These are phyloP conservation scores for Heliconius eleuchia DNA, from an alignment of 1,140 invertebrate genomes.

Conservation along the genomic window DNA sequence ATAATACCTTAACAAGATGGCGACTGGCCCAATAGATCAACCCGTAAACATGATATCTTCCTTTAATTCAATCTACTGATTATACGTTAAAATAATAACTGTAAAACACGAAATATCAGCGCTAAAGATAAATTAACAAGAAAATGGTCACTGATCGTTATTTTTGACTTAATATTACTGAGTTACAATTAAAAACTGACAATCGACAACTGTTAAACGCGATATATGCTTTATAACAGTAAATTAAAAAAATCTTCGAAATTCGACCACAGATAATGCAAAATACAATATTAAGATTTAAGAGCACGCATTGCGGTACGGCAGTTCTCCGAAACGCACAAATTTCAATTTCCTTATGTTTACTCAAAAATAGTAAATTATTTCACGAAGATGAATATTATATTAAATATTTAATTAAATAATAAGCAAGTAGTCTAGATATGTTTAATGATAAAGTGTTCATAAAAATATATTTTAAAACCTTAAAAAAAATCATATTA, in stretches of 20 bases:
- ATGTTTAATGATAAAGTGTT: too few species aligned
- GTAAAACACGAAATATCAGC: neutral
- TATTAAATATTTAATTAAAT: too few species aligned
- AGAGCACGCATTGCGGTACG: too few species aligned
- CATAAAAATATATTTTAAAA: too few species aligned
- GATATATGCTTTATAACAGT: too few species aligned
- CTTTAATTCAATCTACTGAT: neutral
- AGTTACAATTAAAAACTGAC: neutral
- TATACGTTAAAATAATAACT: neutral
- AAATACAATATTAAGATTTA: neutral
- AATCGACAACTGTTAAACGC: neutral
- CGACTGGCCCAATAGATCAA: conserved; percentile 27
- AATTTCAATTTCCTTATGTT: too few species aligned
- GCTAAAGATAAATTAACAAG: neutral
- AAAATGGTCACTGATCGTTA: neutral
- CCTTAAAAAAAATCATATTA: too few species aligned
- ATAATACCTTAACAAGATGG: conserved; percentile 49
- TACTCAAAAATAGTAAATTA: too few species aligned
- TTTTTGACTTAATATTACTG: neutral
- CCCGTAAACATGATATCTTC: neutral
- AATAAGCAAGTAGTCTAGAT: too few species aligned
- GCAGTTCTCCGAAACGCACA: too few species aligned
- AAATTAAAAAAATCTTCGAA: neutral
- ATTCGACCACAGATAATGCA: neutral
- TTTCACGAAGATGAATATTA: too few species aligned